phyloP scores from a whole-genome alignment of 2,888 invertebrate genomes.

The Bembecia ichneumoniformis region DNA sequence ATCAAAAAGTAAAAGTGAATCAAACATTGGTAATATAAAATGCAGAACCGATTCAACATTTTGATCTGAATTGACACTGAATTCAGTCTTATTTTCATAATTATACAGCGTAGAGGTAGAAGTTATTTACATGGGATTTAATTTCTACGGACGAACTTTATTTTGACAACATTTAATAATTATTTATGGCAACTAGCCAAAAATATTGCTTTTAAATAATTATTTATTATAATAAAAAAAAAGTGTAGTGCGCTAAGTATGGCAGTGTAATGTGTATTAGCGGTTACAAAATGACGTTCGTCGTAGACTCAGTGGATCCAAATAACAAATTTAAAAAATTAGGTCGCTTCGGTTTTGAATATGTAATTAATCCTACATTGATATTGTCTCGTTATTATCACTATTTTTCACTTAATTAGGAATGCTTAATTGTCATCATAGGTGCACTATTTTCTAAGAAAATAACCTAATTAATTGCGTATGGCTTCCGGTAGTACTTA shows the following conservation, averaged over 20 bases:
- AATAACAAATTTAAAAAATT: conserved; percentile 10
- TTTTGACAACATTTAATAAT: not conserved
- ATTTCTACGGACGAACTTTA: conserved; percentile 11
- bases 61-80: conserved; percentile 68
- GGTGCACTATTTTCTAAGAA: no score
- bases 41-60: not conserved
- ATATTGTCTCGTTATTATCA: conserved; percentile 66
- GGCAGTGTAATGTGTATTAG: not conserved
- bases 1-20: no score
- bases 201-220: not conserved
- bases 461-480: no score
- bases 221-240: not conserved
- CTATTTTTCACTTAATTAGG: conserved; percentile 27
- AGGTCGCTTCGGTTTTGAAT: conserved; percentile 21
- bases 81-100: conserved; percentile 68
- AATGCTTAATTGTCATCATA: conserved; percentile 9
- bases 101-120: conserved; percentile 44
- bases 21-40: no score
- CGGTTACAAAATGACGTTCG: conserved; percentile 4
- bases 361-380: conserved; percentile 45
- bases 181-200: not conserved
- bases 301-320: not conserved
- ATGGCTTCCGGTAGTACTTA: no score
- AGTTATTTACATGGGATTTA: conserved; percentile 48
- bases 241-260: not conserved